These are phyloP conservation scores for Scomber scombrus DNA, from an alignment of 2,113 vertebrate species.

Conservation along the genomic window DNA sequence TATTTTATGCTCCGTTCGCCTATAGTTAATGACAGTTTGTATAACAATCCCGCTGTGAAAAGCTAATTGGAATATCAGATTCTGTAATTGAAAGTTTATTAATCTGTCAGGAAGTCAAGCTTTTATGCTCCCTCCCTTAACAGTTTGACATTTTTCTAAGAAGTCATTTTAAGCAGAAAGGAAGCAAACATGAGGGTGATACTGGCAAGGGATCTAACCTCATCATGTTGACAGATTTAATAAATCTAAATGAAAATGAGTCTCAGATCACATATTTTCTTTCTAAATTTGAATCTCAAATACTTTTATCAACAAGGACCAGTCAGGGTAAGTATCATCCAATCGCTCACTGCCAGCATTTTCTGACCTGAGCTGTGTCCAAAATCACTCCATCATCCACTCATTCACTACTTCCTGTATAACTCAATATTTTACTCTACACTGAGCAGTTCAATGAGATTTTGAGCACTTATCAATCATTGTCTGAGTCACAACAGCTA, in stretches of 20 bases:
- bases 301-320: slow-evolving; percentile 14
- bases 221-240: slow-evolving; percentile 30
- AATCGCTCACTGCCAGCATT: background rate
- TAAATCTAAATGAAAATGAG: background rate
- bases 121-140: slow-evolving; percentile 26
- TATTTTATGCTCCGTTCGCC: slow-evolving; percentile 25
- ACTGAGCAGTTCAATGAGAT: no score
- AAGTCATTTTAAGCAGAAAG: slow-evolving; percentile 40
- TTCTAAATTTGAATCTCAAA: slow-evolving; percentile 8
- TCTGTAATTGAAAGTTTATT: slow-evolving; percentile 44
- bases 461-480: no score
- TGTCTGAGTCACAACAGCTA: no score
- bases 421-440: no score
- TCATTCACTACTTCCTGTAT: no score
- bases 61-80: slow-evolving; percentile 62
- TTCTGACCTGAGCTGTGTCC: background rate
- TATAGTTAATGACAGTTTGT: slow-evolving; percentile 33
- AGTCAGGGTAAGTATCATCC: background rate
- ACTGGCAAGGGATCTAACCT: slow-evolving; percentile 8
- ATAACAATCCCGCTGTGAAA: slow-evolving; percentile 44
- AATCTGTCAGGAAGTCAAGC: slow-evolving; percentile 26
- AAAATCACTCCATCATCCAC: no score
- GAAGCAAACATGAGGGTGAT: slow-evolving; percentile 10
- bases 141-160: slow-evolving; percentile 25
- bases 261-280: slow-evolving; percentile 15